Evolutionary conservation across 2,113 vertebrate species (phyloP), one percentile per base, ranked within the genome.

Genomic region (Erinaceus europaeus): DNA sequence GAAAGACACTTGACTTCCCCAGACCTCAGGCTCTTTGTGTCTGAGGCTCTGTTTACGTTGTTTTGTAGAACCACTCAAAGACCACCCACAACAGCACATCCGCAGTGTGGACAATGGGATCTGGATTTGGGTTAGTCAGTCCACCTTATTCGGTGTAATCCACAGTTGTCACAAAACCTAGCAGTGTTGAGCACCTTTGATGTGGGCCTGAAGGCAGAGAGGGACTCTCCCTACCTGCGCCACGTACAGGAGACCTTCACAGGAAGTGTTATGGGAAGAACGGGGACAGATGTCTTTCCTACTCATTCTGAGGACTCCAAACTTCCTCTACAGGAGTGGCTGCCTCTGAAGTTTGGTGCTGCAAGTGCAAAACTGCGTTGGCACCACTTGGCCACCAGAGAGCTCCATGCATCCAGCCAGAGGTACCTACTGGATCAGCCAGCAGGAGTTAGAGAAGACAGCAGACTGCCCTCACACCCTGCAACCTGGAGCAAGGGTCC

Each of bases 371-470:
- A 89, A 75, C 75, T 94, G 95, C 69, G 7, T 61, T 95, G 76
- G 93, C 94, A 84, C 64, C 64, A 86, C 80, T 92, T 86, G 91
- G 89, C 94, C 95, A 95, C 91, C 91, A 95, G 95, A 94, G 94
- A 93, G 91, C 95, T 95, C 95, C 78, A 93, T 84, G 91, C 65
- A 89, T 89, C 94, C 87, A 95, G 94, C 59, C 74, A 95, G 92
- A 83, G 53, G 77, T 27, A 42, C 59, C 25, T 69, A 81, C 21
- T 50, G 82, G 73, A 29, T 90, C 40, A 69, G 65, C 36, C 61
- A 74, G 38, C 42, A 50, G 20, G 38, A 21, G 29, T 61, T 87
- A 40, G 3, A 71, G 86, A 67, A 83, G n/a, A n/a, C n/a, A 25
- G 61, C 71, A 78, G 65, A 25, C 72, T 74, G 73, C 57, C 87